These are phyloP conservation scores for Heteractis magnifica DNA, from an alignment of 92 coral and sea anemone species.

Conservation along the genomic window DNA sequence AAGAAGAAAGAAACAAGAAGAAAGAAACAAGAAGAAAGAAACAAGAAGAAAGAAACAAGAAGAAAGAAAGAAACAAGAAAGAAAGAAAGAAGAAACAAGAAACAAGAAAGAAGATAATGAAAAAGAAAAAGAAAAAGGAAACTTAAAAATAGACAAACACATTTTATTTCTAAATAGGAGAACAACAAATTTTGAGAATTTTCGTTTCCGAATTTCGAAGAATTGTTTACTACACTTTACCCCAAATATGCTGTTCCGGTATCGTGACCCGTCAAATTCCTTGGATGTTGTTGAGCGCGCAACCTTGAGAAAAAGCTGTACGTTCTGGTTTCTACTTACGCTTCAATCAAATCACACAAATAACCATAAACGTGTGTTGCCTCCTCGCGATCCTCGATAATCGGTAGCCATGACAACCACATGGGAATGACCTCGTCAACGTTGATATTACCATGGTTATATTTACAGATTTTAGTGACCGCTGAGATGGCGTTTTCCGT, in stretches of 20 bases:
- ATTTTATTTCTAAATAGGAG: neutral
- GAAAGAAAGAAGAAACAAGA: neutral
- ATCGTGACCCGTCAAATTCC: too few species aligned
- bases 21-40: neutral
- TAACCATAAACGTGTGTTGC: constrained; percentile 98
- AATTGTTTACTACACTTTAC: too few species aligned
- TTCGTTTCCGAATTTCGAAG: too few species aligned
- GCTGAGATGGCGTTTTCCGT: constrained; percentile 98
- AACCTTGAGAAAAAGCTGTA: too few species aligned
- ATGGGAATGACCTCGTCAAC: constrained; percentile 83
- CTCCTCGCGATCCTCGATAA: constrained; percentile 93
- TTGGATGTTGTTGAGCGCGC: too few species aligned
- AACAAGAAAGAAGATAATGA: too few species aligned
- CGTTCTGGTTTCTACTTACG: constrained; percentile 44
- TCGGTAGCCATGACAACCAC: constrained; percentile 91
- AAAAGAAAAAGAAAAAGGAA: too few species aligned
- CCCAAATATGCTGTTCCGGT: too few species aligned
- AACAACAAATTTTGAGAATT: too few species aligned
- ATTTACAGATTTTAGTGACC: constrained; percentile 96
- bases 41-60: neutral
- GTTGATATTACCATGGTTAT: constrained; percentile 94
- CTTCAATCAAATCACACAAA: constrained; percentile 88
- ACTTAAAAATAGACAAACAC: neutral
- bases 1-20: neutral
- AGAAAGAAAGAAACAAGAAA: neutral